phyloP scores from a whole-genome alignment of 92 coral and sea anemone genomes.

The Porites divaricata region DNA sequence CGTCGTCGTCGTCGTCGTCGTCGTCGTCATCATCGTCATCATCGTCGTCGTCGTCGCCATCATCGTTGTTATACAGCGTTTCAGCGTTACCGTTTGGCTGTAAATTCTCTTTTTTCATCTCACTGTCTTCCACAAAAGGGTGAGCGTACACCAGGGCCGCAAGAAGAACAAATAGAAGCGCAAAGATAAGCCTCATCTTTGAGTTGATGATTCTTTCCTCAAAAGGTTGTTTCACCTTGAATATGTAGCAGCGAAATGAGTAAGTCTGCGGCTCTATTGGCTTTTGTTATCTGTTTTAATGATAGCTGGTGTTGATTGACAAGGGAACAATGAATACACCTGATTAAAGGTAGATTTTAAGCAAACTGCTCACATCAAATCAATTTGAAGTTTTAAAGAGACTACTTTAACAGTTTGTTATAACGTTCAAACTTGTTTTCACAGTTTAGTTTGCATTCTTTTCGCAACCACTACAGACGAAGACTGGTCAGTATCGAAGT shows the following conservation, averaged over 20 bases:
- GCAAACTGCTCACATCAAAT: not conserved
- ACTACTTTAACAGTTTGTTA: not conserved
- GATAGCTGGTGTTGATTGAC: not conserved
- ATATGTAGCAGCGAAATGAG: not conserved
- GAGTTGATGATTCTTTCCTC: not conserved
- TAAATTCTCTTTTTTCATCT: not conserved
- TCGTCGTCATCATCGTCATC: not conserved
- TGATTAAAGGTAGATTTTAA: not conserved
- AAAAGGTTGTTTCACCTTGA: not conserved
- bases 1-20: slow-evolving; percentile 23
- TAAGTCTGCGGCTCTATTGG: not conserved
- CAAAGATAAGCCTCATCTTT: slow-evolving; percentile 21
- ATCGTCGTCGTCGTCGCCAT: not conserved
- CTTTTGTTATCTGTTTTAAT: not conserved
- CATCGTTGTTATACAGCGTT: not conserved
- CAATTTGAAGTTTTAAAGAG: not conserved
- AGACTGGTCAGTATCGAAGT: not conserved
- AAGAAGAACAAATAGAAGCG: not conserved
- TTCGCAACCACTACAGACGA: not conserved
- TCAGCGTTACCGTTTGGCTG: not conserved
- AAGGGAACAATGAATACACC: not conserved
- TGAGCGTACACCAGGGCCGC: not conserved
- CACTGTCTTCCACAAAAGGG: not conserved
- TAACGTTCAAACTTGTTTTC: not conserved
- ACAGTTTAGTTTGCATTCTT: not conserved